Percentiles rank a stretch among this genome's conserved stretches.
phyloP scores from a whole-genome alignment of 2,797 vertebrate species.

The Malacoraja senta region DNA sequence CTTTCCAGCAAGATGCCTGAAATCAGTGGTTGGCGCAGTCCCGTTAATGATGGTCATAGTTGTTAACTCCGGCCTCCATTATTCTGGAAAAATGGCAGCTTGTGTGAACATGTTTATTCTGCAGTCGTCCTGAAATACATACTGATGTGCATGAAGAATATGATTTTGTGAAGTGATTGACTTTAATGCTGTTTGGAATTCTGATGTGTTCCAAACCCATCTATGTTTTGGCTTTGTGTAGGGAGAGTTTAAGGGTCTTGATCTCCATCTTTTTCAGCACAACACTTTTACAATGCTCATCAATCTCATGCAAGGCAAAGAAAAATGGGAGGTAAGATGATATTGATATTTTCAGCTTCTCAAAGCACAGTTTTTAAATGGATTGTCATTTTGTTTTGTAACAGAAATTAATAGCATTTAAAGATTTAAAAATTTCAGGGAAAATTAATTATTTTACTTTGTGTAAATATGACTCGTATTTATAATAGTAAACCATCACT shows the following conservation, averaged over 20 bases:
- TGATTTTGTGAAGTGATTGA: not conserved
- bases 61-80: not conserved
- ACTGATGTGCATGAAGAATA: not conserved
- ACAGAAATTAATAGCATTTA: not conserved
- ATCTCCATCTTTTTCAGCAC: conserved; percentile 19
- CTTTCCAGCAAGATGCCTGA: not conserved
- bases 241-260: not conserved
- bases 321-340: conserved; percentile 22
- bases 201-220: not conserved
- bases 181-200: not conserved
- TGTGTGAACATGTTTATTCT: not conserved
- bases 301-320: not conserved
- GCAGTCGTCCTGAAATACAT: not conserved
- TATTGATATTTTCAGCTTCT: not conserved
- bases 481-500: not conserved
- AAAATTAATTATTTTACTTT: too few species aligned
- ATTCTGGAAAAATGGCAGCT: not conserved
- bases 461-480: not conserved
- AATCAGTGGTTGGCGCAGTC: too few species aligned
- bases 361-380: not conserved
- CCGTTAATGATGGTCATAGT: not conserved
- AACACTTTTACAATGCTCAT: conserved; percentile 26
- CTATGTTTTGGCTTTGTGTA: not conserved
- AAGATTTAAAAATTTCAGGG: not conserved
- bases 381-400: not conserved